Evolutionary conservation across 2,888 invertebrate species (phyloP).

Genomic region (Pandemis heparana): DNA sequence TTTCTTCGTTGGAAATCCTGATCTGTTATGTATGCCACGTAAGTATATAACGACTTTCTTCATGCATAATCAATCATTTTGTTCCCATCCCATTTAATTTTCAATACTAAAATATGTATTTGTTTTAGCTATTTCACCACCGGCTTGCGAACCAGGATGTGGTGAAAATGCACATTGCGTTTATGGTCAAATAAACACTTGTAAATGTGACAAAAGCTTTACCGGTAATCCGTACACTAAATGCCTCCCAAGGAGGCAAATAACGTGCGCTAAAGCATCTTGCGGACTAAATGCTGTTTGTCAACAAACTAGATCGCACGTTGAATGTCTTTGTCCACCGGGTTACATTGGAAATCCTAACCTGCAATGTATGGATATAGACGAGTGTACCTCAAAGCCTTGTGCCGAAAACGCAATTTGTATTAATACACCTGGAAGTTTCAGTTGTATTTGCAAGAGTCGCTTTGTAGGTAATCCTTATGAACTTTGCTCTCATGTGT

Average conservation of each 20-base stretch:
- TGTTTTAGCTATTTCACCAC: slow-evolving; percentile 90
- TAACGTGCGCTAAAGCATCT: slow-evolving; percentile 89
- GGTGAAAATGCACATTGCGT: slow-evolving; percentile 95
- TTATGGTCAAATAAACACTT: slow-evolving; percentile 91
- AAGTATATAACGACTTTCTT: slow-evolving; percentile 74
- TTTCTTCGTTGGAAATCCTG: slow-evolving; percentile 95
- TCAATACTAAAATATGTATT: slow-evolving; percentile 40
- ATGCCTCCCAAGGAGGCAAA: slow-evolving; percentile 90
- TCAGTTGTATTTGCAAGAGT: slow-evolving; percentile 95
- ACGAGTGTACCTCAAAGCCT: slow-evolving; percentile 92
- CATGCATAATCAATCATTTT: slow-evolving; percentile 11
- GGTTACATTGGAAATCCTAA: slow-evolving; percentile 96
- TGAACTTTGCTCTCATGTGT: slow-evolving; percentile 90
- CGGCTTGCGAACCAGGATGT: slow-evolving; percentile 92
- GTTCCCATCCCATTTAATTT: neutral
- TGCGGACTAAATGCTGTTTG: slow-evolving; percentile 94
- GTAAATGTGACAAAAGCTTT: slow-evolving; percentile 93
- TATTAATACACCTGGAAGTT: slow-evolving; percentile 95
- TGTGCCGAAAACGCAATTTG: slow-evolving; percentile 95
- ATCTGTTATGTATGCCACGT: slow-evolving; percentile 96
- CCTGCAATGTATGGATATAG: slow-evolving; percentile 93
- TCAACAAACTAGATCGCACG: slow-evolving; percentile 89
- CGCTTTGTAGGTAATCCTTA: slow-evolving; percentile 95
- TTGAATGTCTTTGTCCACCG: slow-evolving; percentile 93
- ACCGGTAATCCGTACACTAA: slow-evolving; percentile 95